phyloP scores from a whole-genome alignment of 2,113 vertebrate species.

The Perca fluviatilis region DNA sequence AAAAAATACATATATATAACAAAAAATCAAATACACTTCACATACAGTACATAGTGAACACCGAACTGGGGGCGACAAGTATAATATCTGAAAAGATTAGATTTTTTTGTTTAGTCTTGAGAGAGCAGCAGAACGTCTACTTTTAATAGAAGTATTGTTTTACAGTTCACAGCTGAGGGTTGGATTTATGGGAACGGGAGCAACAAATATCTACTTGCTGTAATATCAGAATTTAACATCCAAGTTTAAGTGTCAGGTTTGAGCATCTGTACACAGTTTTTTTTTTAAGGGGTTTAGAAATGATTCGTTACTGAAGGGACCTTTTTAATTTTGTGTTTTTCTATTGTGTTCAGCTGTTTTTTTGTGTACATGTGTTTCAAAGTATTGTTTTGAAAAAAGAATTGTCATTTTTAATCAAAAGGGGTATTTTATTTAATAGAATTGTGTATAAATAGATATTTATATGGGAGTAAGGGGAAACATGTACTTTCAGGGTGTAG shows the following conservation, averaged over 20 bases:
- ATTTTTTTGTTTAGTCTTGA: constrained; percentile 40
- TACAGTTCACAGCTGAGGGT: constrained; percentile 28
- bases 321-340: constrained; percentile 62
- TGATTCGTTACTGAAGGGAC: constrained; percentile 58
- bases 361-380: constrained; percentile 71
- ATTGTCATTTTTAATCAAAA: constrained; percentile 54
- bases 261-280: constrained; percentile 65
- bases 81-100: constrained; percentile 45
- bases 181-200: constrained; percentile 40
- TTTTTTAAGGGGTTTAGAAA: constrained; percentile 59
- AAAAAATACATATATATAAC: constrained; percentile 60
- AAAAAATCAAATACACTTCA: constrained; percentile 49
- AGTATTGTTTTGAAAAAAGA: constrained; percentile 74
- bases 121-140: constrained; percentile 34
- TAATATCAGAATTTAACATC: constrained; percentile 68
- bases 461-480: constrained; percentile 65
- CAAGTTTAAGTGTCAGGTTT: constrained; percentile 68
- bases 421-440: constrained; percentile 77
- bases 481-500: constrained; percentile 46
- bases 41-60: constrained; percentile 80
- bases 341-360: constrained; percentile 60
- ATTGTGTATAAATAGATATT: constrained; percentile 78
- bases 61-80: constrained; percentile 74
- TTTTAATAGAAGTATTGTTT: constrained; percentile 49
- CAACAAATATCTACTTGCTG: constrained; percentile 44